Evolutionary conservation across 2,797 vertebrate genomes (phyloP), one percentile per base, ranked within the genome.

Genomic region (Falco concolor): DNA sequence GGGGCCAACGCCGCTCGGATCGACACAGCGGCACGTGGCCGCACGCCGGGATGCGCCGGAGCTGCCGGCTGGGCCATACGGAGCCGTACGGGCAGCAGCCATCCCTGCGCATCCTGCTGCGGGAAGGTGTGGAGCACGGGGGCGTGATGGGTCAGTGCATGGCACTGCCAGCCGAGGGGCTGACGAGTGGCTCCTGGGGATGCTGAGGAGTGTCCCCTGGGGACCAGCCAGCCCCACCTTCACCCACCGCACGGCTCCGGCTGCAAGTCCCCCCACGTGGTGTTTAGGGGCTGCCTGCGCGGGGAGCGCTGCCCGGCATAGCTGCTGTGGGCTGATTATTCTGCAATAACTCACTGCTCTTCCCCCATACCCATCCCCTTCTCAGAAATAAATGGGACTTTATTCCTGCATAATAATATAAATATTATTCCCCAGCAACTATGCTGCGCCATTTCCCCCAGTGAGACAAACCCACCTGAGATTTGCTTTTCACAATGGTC

Each of bases 331-430:
- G 83, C 50, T 78, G 53, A 84, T 90, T 67, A 24, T 78, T 47
- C 73, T 44, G 36, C 59, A 61, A 0, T 59, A 68, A 36, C 67
- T 70, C 64, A 4, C 50, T 7, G 6, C 56, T 89, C 84, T 92
- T 77, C 60, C 38, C 40, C 42, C 60, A 20, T 34, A 27, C 7
- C 59, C 60, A 40, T 42, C 24, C n/a, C 50, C 45, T 75, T 68
- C 79, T 60, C 73, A 68, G 82, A 83, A 90, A 95, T 60, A 80
- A 96, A 90, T 2, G 22, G 40, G 89, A 60, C 89, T 86, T 90
- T 92, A 89, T 95, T 87, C 82, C 75, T 52, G 57, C 76, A 85
- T 68, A 80, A 91, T 78, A 91, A 74, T 84, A 45, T 12, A 68
- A 75, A 75, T 34, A 61, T 86, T 78, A 91, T 83, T 92, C 90